These are phyloP conservation scores for Leptinotarsa peninsularis DNA, from an alignment of 2,888 invertebrate species.

Conservation along the genomic window DNA sequence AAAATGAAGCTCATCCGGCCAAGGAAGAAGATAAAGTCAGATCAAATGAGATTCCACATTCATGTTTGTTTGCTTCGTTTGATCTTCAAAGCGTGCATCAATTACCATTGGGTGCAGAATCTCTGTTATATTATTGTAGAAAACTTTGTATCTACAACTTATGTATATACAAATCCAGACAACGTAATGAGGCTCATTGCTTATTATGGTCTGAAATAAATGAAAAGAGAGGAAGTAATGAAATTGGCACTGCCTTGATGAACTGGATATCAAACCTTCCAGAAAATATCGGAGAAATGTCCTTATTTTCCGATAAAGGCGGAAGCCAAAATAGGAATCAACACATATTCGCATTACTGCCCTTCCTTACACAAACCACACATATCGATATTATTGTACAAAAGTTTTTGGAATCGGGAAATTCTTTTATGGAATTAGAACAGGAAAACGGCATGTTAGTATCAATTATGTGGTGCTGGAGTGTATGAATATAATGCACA, in stretches of 20 bases:
- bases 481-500: background rate
- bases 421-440: constrained; percentile 20
- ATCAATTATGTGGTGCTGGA: background rate
- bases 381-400: constrained; percentile 16
- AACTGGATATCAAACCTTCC: background rate
- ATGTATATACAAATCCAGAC: background rate
- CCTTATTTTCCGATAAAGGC: background rate
- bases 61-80: no score
- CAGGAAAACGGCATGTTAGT: constrained; percentile 1
- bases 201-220: no score
- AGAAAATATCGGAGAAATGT: background rate
- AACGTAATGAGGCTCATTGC: no score
- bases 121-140: no score
- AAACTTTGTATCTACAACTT: no score
- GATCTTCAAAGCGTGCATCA: no score
- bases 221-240: background rate
- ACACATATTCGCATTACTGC: background rate
- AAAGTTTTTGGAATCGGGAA: constrained; percentile 18
- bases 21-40: no score
- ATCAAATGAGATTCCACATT: no score
- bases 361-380: background rate
- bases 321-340: background rate
- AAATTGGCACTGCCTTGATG: background rate
- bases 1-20: no score
- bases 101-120: no score